phyloP scores from a whole-genome alignment of 2,113 vertebrate species.

The Bubo scandiacus region DNA sequence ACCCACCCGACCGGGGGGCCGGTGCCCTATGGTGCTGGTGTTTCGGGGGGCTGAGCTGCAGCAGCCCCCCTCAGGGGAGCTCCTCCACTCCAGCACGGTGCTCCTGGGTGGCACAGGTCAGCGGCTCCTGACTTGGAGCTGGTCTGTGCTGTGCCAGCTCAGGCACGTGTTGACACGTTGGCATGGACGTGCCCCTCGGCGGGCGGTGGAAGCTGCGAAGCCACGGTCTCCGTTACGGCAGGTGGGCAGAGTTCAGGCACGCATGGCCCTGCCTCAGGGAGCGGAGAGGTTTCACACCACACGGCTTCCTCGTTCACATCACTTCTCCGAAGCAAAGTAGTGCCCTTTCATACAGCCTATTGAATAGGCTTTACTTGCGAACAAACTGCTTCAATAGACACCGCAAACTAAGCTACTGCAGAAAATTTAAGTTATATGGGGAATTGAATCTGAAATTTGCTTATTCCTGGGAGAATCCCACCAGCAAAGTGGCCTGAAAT shows the following conservation, averaged over 20 bases:
- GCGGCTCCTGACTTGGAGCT: background rate
- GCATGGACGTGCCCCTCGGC: accelerated
- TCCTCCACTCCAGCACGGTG: accelerated
- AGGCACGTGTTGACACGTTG: accelerated
- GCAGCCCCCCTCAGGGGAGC: background rate
- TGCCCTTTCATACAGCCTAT: accelerated
- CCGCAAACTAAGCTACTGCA: background rate
- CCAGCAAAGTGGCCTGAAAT: background rate
- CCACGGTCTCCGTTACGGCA: accelerated
- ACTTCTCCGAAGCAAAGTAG: background rate
- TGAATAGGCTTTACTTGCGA: accelerated
- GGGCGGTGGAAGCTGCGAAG: background rate
- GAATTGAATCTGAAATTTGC: background rate
- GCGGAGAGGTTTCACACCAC: accelerated
- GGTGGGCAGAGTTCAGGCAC: background rate
- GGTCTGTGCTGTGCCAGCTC: background rate
- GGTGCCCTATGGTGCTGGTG: background rate
- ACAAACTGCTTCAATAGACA: background rate
- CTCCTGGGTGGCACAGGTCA: accelerated
- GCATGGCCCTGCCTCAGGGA: accelerated
- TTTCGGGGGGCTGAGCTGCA: accelerated
- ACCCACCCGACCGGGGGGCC: accelerated
- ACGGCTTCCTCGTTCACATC: accelerated
- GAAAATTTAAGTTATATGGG: background rate
- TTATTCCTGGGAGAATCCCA: background rate